phyloP scores from a whole-genome alignment of 2,113 vertebrate genomes.

The Nannospalax galili region DNA sequence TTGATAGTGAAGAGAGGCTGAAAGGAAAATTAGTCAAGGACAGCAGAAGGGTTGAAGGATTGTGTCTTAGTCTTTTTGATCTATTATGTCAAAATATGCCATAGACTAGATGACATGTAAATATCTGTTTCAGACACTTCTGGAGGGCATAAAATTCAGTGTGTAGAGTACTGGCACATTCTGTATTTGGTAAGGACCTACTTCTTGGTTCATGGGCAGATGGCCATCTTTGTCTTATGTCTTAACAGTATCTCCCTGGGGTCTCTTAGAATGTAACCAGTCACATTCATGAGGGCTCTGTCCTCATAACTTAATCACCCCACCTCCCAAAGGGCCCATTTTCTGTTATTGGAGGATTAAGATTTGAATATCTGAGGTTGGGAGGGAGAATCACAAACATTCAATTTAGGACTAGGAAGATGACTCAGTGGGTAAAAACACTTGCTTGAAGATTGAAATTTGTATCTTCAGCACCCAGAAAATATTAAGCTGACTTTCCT shows the following conservation, averaged over 20 bases:
- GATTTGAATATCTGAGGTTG: background rate
- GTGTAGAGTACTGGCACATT: background rate
- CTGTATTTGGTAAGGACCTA: background rate
- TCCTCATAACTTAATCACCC: background rate
- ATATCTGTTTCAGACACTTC: background rate
- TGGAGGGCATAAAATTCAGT: background rate
- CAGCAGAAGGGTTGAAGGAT: background rate
- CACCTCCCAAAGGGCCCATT: background rate
- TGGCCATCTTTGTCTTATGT: background rate
- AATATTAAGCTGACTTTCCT: background rate
- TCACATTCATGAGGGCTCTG: background rate
- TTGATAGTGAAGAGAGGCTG: background rate
- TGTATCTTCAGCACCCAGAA: background rate
- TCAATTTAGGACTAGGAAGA: background rate
- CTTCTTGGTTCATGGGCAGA: background rate
- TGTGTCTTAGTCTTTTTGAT: background rate
- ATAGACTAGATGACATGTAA: background rate
- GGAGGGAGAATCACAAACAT: background rate
- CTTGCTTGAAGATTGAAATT: background rate
- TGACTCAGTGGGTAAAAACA: background rate
- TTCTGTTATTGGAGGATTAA: background rate
- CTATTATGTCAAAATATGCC: background rate
- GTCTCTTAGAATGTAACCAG: background rate
- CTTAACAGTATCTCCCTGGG: background rate
- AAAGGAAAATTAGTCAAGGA: background rate